Evolutionary conservation across 64 coral and sea anemone species (phyloP), one percentile per base, ranked within the genome.

Genomic region (Actinia equina): DNA sequence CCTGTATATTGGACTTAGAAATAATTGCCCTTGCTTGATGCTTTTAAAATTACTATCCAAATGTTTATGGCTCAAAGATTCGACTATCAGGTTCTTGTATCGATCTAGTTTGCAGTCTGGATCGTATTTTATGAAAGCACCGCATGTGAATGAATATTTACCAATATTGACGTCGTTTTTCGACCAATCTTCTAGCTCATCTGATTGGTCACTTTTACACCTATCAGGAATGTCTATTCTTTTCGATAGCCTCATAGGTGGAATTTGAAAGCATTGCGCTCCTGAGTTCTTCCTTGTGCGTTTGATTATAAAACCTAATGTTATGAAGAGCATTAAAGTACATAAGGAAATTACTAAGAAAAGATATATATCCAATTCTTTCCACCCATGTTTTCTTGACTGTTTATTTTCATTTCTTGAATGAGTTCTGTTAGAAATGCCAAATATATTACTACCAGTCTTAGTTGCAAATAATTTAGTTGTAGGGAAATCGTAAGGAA

Each of bases 1-100:
- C 10, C 11, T 49, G 42, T 76, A 22, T 59, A 53, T 52, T 14
- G 88, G 88, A 83, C 88, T 85, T 22, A 89, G 25, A n/a, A 41
- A 13, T 13, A 89, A 41, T 71, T 89, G 64, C 44, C 16, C 37
- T 19, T 27, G 2, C 52, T 89, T 44, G 4, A 89, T 42, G 84
- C 15, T 51, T 49, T 20, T 49, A 4, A 26, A 37, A 41, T 74
- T 6, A 25, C 67, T 15, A 2, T 52, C 2, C 16, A 46, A 1
- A 19, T 44, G 3, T 22, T 52, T 26, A 2, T 81, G 45, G 14
- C 14, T 19, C 49, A 52, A 52, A 18, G 27, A 0, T 81, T 81
- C 78, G 3, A 81, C 78, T 15, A 52, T 26, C 12, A 81, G 27
- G 17, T 22, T 49, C 22, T 23, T 81, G 27, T 19, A 20, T 81